Percentiles rank a stretch among this genome's conserved stretches.
These are phyloP conservation scores for Nomada goodeniana DNA, from an alignment of 2,888 invertebrate genomes.

Conservation along the genomic window DNA sequence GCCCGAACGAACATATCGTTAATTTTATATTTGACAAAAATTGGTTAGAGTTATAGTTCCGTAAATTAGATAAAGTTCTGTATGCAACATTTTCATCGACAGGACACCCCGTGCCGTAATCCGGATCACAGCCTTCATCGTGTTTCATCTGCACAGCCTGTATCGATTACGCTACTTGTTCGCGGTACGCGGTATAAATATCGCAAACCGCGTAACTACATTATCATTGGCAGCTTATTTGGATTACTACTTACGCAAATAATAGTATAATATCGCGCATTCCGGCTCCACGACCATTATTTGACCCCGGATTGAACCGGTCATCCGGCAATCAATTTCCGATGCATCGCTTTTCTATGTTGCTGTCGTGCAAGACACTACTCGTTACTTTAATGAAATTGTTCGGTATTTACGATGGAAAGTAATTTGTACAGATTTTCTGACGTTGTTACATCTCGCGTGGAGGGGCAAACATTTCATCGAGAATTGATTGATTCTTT, in stretches of 20 bases:
- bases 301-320: slow-evolving; percentile 42
- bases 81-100: background rate
- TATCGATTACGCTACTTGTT: slow-evolving; percentile 48
- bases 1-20: too few relatives aligned
- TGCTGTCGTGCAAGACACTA: too few relatives aligned
- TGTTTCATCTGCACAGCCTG: slow-evolving; percentile 9
- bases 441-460: background rate
- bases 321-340: slow-evolving; percentile 46
- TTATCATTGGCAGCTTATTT: slow-evolving; percentile 55
- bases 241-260: slow-evolving; percentile 56
- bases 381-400: background rate
- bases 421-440: background rate
- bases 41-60: too few relatives aligned
- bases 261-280: slow-evolving; percentile 54
- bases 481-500: background rate
- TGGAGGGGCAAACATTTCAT: background rate
- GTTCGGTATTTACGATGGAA: background rate
- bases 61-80: too few relatives aligned
- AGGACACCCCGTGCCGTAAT: background rate
- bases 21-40: too few relatives aligned
- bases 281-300: slow-evolving; percentile 39
- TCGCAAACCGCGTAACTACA: slow-evolving; percentile 46
- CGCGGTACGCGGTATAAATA: slow-evolving; percentile 51
- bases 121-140: background rate
- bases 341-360: slow-evolving; percentile 7